Evolutionary conservation across 2,797 vertebrate species (phyloP).

Genomic region (Amazona finschi): DNA sequence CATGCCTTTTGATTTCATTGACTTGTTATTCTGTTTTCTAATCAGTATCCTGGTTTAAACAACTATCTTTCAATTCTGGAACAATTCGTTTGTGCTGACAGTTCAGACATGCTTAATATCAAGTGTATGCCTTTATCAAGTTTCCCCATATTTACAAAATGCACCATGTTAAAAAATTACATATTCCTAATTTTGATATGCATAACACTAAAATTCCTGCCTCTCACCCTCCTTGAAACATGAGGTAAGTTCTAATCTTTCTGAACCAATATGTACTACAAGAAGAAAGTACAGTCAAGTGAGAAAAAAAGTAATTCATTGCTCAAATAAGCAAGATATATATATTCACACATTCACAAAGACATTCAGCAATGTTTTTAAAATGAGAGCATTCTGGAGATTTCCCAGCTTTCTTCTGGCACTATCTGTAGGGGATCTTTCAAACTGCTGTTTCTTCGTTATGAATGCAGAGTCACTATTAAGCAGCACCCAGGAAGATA

Average conservation of each 20-base stretch:
- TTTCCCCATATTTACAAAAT: neutral
- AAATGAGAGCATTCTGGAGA: conserved; percentile 34
- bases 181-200: neutral
- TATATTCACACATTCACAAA: conserved; percentile 37
- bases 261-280: neutral
- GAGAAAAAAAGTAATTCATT: neutral
- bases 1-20: neutral
- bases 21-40: neutral
- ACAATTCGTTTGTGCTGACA: neutral
- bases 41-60: neutral
- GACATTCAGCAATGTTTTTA: conserved; percentile 29
- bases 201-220: neutral
- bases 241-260: neutral
- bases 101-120: neutral
- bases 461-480: conserved; percentile 34
- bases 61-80: neutral
- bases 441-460: neutral
- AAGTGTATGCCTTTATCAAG: neutral
- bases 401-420: conserved; percentile 39
- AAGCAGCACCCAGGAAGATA: neutral
- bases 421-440: conserved; percentile 24
- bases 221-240: neutral
- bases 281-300: conserved; percentile 31
- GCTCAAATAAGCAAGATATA: conserved; percentile 22
- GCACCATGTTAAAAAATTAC: neutral